Evolutionary conservation across 1,140 invertebrate genomes (phyloP).

Genomic region (Babylonia areolata): DNA sequence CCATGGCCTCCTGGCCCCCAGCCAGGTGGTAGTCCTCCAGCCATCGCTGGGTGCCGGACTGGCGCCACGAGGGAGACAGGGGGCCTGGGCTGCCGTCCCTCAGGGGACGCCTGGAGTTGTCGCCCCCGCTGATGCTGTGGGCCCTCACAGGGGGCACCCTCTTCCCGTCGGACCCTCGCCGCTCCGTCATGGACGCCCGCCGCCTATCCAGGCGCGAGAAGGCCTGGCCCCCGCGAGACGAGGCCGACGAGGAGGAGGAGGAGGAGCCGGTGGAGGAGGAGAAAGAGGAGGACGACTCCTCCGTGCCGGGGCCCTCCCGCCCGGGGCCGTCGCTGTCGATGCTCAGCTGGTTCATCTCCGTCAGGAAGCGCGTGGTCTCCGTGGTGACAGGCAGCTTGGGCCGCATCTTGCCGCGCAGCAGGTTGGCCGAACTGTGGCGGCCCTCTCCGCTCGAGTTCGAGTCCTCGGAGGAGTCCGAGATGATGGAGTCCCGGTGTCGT

Average conservation of each 20-base stretch:
- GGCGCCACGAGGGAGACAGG: constrained; percentile 41
- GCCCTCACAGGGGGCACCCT: constrained; percentile 20
- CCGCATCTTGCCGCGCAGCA: constrained; percentile 61
- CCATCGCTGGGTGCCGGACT: constrained; percentile 28
- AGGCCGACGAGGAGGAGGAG: background rate
- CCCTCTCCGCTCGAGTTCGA: constrained; percentile 70
- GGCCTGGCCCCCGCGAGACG: constrained; percentile 5
- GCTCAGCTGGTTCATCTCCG: constrained; percentile 68
- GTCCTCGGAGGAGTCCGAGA: constrained; percentile 71
- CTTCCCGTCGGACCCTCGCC: constrained; percentile 26
- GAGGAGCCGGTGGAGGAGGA: constrained; percentile 36
- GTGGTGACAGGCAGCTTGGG: constrained; percentile 71
- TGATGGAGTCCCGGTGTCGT: constrained; percentile 69
- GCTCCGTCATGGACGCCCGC: constrained; percentile 35
- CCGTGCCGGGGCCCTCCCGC: constrained; percentile 49
- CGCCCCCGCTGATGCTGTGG: constrained; percentile 20
- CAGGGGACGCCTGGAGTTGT: constrained; percentile 8
- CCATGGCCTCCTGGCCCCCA: background rate
- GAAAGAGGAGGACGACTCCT: constrained; percentile 64
- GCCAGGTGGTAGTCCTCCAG: constrained; percentile 16
- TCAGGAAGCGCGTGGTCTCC: constrained; percentile 69
- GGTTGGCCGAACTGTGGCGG: constrained; percentile 47
- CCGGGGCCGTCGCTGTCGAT: constrained; percentile 53
- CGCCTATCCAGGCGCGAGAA: constrained; percentile 43
- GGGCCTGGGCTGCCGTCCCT: constrained; percentile 24